Evolutionary conservation across 1,140 invertebrate species (phyloP).

Genomic region (Mylabris phalerata): DNA sequence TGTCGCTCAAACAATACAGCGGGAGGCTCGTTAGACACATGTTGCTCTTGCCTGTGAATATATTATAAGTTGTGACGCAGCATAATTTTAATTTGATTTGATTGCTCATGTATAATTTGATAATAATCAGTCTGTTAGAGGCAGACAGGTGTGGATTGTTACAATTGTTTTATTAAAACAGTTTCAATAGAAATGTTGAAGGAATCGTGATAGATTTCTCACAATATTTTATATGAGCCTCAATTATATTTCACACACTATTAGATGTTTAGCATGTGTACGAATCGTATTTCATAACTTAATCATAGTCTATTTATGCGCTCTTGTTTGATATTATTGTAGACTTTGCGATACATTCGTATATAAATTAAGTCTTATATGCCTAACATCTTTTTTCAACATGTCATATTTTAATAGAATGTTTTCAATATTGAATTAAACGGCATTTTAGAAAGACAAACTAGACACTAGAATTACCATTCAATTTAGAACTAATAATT

Average conservation of each 20-base stretch:
- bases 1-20: conserved; percentile 22
- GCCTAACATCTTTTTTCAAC: background rate
- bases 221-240: no score
- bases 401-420: background rate
- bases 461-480: background rate
- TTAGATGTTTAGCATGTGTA: background rate
- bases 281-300: background rate
- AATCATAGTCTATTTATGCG: background rate
- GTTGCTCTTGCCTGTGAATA: conserved; percentile 26
- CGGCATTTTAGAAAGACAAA: background rate
- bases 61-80: conserved; percentile 32
- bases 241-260: no score
- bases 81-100: conserved; percentile 36
- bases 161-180: conserved; percentile 20
- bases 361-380: background rate
- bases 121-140: conserved; percentile 28
- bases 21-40: conserved; percentile 27
- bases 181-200: no score
- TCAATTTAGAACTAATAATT: background rate
- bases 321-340: background rate
- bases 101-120: conserved; percentile 35
- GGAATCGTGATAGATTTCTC: no score
- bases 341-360: background rate
- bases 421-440: background rate
- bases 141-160: conserved; percentile 18